A percentile compares a stretch with the other conserved stretches of the same genome.
These are phyloP conservation scores for Conus betulinus DNA, from an alignment of 1,140 invertebrate genomes.

Conservation along the genomic window DNA sequence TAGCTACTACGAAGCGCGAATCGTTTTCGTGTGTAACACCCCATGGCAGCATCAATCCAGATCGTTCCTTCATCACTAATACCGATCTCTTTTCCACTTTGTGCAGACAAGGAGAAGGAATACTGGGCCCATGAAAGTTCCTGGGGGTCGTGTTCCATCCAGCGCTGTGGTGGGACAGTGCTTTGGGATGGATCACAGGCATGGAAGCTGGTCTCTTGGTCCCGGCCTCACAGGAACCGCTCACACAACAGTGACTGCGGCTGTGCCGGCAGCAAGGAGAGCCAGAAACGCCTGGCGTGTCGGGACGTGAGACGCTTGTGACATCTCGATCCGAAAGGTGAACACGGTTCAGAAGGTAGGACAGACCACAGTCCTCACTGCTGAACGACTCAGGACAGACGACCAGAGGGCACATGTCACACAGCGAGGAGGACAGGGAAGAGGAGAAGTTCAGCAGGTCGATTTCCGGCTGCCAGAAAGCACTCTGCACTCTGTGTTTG, in stretches of 20 bases:
- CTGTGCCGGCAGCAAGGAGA: background rate
- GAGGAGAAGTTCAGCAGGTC: background rate
- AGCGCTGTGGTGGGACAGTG: background rate
- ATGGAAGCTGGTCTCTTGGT: background rate
- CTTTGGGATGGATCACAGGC: background rate
- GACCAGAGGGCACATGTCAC: background rate
- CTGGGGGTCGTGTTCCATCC: background rate
- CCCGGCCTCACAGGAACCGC: background rate
- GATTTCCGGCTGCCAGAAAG: background rate
- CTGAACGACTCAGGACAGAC: background rate
- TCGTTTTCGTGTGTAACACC: too few species aligned
- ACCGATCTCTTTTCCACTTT: background rate
- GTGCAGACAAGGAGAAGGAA: background rate
- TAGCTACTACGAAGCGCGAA: too few species aligned
- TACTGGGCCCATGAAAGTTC: background rate
- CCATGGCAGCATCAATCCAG: background rate
- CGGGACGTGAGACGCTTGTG: background rate
- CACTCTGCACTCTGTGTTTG: background rate
- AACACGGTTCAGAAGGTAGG: background rate
- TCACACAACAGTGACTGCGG: background rate
- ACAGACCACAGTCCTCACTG: background rate
- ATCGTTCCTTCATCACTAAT: background rate
- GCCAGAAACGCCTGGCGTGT: background rate
- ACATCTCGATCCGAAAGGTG: background rate
- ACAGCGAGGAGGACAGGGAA: background rate